Conservation (phyloP, 2,797 vertebrate genomes). For the Mormyrops boulengeri region DNA sequence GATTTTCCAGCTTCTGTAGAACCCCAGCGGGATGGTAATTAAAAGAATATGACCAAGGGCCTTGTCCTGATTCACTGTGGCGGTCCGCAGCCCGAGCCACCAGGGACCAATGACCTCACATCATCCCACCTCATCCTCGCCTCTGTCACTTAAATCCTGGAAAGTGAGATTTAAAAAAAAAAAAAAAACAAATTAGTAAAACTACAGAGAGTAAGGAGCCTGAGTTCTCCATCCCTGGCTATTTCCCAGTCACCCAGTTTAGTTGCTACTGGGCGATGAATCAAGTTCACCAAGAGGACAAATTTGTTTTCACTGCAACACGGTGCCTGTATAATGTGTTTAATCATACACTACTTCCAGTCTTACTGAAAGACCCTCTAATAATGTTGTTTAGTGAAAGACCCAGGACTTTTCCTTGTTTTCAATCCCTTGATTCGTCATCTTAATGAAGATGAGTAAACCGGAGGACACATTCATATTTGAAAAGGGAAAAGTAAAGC, state of each 20-base stretch:
- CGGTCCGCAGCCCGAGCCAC: not conserved
- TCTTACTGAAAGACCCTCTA: not conserved
- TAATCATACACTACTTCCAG: not conserved
- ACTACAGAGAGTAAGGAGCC: not conserved
- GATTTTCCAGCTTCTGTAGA: not conserved
- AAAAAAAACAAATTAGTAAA: not conserved
- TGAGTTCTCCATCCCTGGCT: not conserved
- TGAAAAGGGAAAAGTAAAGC: not conserved
- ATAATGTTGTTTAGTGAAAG: not conserved
- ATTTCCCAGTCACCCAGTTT: slow-evolving; percentile 6
- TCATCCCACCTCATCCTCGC: not conserved
- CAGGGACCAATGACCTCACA: not conserved
- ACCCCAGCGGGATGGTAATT: not conserved
- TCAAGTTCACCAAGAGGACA: not conserved
- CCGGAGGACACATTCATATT: not conserved
- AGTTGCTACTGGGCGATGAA: not conserved
- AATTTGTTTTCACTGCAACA: not conserved
- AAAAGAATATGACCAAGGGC: not conserved
- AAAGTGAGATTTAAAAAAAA: not conserved
- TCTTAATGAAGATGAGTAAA: not conserved
- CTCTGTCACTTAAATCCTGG: not conserved
- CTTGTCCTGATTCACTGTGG: not conserved
- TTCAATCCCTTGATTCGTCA: not conserved
- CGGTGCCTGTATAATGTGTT: not conserved
- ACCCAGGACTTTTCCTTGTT: not conserved